Evolutionary conservation across 2,113 vertebrate species (phyloP).

Genomic region (Antigone vipio): DNA sequence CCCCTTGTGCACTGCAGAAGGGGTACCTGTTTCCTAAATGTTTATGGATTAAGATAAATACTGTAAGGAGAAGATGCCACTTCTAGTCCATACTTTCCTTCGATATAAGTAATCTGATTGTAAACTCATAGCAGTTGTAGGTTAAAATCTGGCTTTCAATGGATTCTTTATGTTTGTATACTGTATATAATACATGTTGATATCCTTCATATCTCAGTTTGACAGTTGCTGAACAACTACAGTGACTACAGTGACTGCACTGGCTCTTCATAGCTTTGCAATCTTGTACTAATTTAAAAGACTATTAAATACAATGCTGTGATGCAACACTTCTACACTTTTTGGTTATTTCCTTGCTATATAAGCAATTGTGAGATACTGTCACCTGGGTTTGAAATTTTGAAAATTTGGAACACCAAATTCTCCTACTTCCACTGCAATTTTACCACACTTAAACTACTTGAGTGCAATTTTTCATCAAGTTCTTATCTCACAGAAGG

Average conservation of each 20-base stretch:
- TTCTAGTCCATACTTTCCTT: background rate
- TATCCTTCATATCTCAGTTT: background rate
- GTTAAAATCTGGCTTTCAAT: background rate
- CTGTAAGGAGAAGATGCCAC: background rate
- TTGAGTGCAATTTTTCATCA: background rate
- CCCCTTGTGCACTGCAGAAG: background rate
- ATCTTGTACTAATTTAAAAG: background rate
- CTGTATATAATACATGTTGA: background rate
- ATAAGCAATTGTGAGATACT: background rate
- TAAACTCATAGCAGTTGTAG: background rate
- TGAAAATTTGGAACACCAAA: background rate
- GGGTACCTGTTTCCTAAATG: background rate
- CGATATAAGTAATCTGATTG: background rate
- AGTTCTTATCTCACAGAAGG: background rate
- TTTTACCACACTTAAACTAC: background rate
- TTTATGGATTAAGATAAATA: background rate
- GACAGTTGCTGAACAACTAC: background rate
- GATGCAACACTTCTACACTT: background rate
- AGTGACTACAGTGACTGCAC: background rate
- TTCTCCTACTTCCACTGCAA: background rate
- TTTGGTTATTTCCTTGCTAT: background rate
- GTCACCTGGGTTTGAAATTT: background rate
- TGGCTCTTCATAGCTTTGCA: background rate
- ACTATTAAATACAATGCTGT: background rate
- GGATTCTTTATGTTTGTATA: background rate